Evolutionary conservation across 1,140 invertebrate species (phyloP).

Genomic region (Cherax quadricarinatus): DNA sequence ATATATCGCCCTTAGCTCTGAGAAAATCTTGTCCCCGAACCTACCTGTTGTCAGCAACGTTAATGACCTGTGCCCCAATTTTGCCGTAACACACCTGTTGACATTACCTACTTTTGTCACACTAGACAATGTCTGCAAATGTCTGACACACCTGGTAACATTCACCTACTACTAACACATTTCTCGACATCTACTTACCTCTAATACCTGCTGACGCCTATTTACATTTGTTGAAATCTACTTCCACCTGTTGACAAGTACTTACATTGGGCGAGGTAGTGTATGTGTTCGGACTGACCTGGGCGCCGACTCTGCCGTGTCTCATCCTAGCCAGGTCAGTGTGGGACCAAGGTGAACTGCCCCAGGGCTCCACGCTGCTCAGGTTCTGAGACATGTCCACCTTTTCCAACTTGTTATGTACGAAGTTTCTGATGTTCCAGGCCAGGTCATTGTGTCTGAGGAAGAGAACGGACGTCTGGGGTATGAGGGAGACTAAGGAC

Average conservation of each 20-base stretch:
- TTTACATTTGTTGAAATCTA: background rate
- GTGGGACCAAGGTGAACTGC: conserved; percentile 78
- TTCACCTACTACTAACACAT: background rate
- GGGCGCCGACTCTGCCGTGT: conserved; percentile 80
- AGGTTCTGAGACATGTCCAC: conserved; percentile 77
- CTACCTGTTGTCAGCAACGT: too few relatives aligned
- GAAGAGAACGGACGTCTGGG: background rate
- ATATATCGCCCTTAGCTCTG: too few relatives aligned
- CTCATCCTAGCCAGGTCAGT: conserved; percentile 80
- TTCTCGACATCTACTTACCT: background rate
- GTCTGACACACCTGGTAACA: background rate
- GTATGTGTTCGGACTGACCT: conserved; percentile 77
- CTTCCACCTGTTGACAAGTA: background rate
- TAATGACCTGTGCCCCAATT: too few relatives aligned
- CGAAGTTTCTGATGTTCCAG: conserved; percentile 77
- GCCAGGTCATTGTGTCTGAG: conserved; percentile 79
- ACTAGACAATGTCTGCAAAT: background rate
- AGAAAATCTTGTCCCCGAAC: too few relatives aligned
- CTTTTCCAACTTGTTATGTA: conserved; percentile 77
- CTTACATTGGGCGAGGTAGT: too few relatives aligned
- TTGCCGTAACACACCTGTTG: background rate
- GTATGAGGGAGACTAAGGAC: too few relatives aligned
- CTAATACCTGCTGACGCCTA: background rate
- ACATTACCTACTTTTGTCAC: background rate
- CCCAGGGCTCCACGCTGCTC: conserved; percentile 75